These are phyloP conservation scores for Corythoichthys intestinalis DNA, from an alignment of 2,113 vertebrate species.

Conservation along the genomic window DNA sequence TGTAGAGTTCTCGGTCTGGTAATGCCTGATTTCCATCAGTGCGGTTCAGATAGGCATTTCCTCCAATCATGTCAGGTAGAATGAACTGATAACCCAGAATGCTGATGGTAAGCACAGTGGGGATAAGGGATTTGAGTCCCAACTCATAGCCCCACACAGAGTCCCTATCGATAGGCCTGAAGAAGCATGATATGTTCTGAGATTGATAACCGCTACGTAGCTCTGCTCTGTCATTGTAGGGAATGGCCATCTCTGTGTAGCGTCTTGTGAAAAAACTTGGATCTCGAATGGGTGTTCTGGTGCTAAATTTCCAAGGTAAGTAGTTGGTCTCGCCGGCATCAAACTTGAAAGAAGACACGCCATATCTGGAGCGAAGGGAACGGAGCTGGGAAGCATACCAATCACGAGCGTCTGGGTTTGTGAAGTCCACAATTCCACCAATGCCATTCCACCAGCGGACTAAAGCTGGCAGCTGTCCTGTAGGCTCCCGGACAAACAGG, in stretches of 20 bases:
- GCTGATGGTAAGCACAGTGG: constrained; percentile 89
- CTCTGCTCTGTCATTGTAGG: constrained; percentile 85
- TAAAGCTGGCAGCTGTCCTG: constrained; percentile 76
- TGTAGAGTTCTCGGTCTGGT: constrained; percentile 90
- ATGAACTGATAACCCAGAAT: constrained; percentile 93
- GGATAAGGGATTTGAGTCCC: constrained; percentile 90
- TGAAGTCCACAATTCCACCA: constrained; percentile 89
- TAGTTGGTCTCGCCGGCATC: constrained; percentile 92
- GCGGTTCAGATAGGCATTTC: constrained; percentile 76
- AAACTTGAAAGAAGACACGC: constrained; percentile 89
- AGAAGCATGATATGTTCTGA: constrained; percentile 92
- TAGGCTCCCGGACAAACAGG: constrained; percentile 81
- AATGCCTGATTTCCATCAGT: constrained; percentile 66
- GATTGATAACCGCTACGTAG: constrained; percentile 90
- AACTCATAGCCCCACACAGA: constrained; percentile 92
- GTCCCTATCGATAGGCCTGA: constrained; percentile 88
- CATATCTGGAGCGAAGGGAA: constrained; percentile 77
- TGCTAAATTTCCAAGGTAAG: constrained; percentile 87
- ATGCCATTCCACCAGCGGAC: constrained; percentile 95
- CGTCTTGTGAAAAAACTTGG: constrained; percentile 88
- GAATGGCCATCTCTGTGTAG: constrained; percentile 90
- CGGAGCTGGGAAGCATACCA: constrained; percentile 86
- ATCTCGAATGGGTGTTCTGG: constrained; percentile 76
- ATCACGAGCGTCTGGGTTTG: constrained; percentile 83
- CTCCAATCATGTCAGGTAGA: constrained; percentile 86